Percentiles rank a stretch among this genome's conserved stretches.
These are phyloP conservation scores for Polyommatus iphigenia DNA, from an alignment of 2,888 invertebrate species.

Conservation along the genomic window DNA sequence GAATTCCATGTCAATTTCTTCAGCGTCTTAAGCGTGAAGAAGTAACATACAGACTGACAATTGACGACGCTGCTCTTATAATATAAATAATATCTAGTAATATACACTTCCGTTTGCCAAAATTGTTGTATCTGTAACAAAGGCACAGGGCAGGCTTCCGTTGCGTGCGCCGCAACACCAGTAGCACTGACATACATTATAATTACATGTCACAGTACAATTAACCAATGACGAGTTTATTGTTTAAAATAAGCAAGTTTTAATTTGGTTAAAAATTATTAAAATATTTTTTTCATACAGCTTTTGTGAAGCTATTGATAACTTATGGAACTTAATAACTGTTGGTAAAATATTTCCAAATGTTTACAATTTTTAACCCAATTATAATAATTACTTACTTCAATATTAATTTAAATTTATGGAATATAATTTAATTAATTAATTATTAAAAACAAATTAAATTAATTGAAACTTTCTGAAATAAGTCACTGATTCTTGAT, in stretches of 20 bases:
- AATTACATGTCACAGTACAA: background rate
- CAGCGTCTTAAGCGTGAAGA: no score
- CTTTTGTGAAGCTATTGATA: background rate
- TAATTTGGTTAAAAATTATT: no score
- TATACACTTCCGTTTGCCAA: background rate
- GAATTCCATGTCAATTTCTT: no score
- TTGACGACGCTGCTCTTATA: no score
- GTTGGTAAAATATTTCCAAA: no score
- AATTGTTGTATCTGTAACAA: background rate
- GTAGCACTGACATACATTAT: background rate
- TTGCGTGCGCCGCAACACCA: background rate
- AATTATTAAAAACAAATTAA: background rate
- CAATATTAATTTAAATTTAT: background rate
- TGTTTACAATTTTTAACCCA: no score
- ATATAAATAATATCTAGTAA: background rate
- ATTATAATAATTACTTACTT: background rate
- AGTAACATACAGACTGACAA: no score
- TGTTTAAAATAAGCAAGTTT: background rate
- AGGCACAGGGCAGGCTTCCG: background rate
- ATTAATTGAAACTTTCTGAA: background rate
- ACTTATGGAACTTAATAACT: background rate
- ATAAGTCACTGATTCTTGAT: background rate
- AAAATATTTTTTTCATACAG: no score
- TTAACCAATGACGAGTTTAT: background rate
- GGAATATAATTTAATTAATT: background rate